These are phyloP conservation scores for Myotis myotis DNA, from an alignment of 2,797 vertebrate species.

Conservation along the genomic window DNA sequence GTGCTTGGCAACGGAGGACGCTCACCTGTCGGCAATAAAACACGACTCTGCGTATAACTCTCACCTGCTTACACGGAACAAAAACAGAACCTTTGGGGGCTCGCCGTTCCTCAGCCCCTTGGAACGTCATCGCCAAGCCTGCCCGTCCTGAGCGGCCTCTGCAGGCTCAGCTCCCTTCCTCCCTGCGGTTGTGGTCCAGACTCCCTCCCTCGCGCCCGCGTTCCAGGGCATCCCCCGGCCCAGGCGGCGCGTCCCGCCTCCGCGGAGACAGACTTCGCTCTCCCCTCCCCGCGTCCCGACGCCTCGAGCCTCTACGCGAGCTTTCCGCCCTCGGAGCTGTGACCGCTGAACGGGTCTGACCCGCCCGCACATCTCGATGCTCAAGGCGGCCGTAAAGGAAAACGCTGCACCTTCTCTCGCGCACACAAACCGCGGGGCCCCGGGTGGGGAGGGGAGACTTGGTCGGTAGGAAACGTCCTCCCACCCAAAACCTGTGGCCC, in stretches of 20 bases:
- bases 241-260: not conserved
- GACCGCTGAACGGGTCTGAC: not conserved
- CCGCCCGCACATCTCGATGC: not conserved
- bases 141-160: not conserved
- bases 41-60: not conserved
- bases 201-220: not conserved
- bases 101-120: not conserved
- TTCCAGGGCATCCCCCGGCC: not conserved
- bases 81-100: not conserved
- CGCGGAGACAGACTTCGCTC: not conserved
- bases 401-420: not conserved
- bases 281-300: not conserved
- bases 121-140: not conserved
- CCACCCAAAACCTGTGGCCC: rapidly evolving
- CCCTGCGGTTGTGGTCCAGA: not conserved
- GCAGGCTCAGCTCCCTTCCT: not conserved
- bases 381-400: not conserved
- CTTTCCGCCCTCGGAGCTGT: not conserved
- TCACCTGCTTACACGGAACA: not conserved
- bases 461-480: not conserved
- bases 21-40: not conserved
- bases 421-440: not conserved
- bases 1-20: not conserved
- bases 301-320: not conserved
- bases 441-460: too few relatives aligned